phyloP scores from a whole-genome alignment of 2,113 vertebrate species.

The Lampris incognitus region DNA sequence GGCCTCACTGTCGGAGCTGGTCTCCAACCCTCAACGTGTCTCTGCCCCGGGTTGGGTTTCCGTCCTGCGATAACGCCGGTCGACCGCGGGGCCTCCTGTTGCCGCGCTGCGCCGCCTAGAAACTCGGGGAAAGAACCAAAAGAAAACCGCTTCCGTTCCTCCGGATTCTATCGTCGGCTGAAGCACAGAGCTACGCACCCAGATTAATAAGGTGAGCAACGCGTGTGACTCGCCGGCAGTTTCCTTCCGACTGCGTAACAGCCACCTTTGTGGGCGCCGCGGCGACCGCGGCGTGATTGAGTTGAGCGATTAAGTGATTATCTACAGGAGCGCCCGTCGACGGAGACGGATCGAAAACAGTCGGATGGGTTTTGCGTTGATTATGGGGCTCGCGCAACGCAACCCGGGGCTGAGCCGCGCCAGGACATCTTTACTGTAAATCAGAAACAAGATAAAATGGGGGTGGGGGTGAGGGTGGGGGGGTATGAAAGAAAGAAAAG shows the following conservation, averaged over 20 bases:
- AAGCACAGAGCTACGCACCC: not conserved
- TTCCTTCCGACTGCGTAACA: constrained; percentile 15
- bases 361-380: constrained; percentile 35
- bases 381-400: constrained; percentile 47
- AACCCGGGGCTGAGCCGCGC: not conserved
- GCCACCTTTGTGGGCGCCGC: no score
- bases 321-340: constrained; percentile 16
- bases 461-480: not conserved
- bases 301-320: constrained; percentile 10
- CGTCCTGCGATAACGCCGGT: not conserved
- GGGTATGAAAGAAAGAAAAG: no score
- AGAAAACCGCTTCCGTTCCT: not conserved
- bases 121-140: no score
- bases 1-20: constrained; percentile 88
- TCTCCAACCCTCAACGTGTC: constrained; percentile 84
- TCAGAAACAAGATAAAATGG: constrained; percentile 13
- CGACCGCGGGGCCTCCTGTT: not conserved
- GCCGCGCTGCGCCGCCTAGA: constrained; percentile 13
- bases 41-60: constrained; percentile 50
- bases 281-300: no score
- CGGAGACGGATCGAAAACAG: constrained; percentile 47
- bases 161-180: constrained; percentile 59
- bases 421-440: constrained; percentile 16
- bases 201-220: constrained; percentile 60
- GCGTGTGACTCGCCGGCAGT: constrained; percentile 7